Evolutionary conservation across 2,113 vertebrate species (phyloP).

Genomic region (Mus pahari): DNA sequence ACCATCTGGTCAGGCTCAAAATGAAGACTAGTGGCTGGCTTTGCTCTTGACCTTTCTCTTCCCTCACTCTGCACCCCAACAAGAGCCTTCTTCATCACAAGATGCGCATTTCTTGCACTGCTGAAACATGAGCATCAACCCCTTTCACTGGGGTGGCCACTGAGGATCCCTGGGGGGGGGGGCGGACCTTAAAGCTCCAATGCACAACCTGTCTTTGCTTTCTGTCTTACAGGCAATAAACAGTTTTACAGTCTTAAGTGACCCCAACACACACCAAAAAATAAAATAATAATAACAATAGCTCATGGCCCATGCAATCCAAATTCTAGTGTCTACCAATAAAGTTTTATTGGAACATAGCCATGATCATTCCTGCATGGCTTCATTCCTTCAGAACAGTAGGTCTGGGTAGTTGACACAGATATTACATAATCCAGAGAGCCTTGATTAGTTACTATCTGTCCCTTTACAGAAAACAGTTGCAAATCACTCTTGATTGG

Average conservation of each 20-base stretch:
- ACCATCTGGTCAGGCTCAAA: conserved; percentile 65
- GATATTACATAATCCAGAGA: not conserved
- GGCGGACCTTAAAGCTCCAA: not conserved
- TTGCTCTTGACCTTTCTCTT: not conserved
- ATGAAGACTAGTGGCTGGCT: conserved; percentile 21
- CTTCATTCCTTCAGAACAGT: not conserved
- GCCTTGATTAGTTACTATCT: conserved; percentile 17
- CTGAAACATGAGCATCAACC: too few relatives aligned
- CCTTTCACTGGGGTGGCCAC: not conserved
- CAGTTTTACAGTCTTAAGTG: not conserved
- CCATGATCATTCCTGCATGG: not conserved
- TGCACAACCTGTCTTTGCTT: not conserved
- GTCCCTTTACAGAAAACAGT: not conserved
- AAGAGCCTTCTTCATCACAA: not conserved
- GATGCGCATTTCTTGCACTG: not conserved
- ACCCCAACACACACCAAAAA: not conserved
- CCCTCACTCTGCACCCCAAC: not conserved
- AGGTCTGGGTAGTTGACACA: not conserved
- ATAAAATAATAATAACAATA: not conserved
- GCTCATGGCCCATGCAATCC: conserved; percentile 41
- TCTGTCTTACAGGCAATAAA: not conserved
- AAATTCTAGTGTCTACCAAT: conserved; percentile 29
- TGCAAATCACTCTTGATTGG: not conserved
- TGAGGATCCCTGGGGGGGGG: not conserved
- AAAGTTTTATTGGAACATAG: conserved; percentile 44